phyloP scores from a whole-genome alignment of 2,113 vertebrate species.

The Carassius gibelio region DNA sequence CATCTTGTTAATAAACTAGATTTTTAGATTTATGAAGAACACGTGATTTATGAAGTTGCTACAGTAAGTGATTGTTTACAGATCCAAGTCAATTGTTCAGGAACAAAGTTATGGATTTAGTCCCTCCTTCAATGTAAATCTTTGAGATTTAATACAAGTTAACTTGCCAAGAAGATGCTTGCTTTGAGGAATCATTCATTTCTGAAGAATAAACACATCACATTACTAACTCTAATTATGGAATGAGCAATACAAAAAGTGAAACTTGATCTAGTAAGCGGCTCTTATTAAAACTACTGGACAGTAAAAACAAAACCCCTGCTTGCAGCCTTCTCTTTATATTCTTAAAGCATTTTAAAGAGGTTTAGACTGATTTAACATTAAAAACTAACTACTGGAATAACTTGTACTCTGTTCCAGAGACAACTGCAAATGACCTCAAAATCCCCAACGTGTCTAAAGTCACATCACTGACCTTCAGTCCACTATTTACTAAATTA shows the following conservation, averaged over 20 bases:
- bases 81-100: neutral
- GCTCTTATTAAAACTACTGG: neutral
- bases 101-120: too few species aligned
- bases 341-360: neutral
- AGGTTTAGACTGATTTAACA: neutral
- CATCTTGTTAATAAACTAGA: neutral
- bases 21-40: neutral
- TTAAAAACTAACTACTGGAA: neutral
- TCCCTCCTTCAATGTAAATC: neutral
- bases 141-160: neutral
- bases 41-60: too few species aligned
- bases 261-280: neutral
- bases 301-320: neutral
- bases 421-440: neutral
- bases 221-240: neutral
- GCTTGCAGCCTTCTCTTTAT: neutral
- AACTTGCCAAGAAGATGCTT: neutral
- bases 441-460: neutral
- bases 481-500: neutral
- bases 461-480: neutral
- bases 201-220: neutral
- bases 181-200: neutral
- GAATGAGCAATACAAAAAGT: neutral
- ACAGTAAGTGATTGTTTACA: too few species aligned
- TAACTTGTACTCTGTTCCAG: neutral